Evolutionary conservation across 2,888 invertebrate genomes (phyloP).

Genomic region (Lymantria dispar): DNA sequence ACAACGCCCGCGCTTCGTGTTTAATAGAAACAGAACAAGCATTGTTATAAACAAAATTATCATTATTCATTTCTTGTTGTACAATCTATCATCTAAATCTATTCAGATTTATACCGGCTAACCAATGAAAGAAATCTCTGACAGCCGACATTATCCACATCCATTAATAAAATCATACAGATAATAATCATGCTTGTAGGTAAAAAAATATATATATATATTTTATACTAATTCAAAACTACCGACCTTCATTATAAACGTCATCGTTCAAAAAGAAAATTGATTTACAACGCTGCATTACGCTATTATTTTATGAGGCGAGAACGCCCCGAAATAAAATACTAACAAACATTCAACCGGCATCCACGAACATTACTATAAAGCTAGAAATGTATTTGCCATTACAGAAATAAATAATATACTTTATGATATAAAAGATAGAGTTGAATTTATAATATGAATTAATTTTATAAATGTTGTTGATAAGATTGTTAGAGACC

Average conservation of each 20-base stretch:
- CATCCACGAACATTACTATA: slow-evolving; percentile 78
- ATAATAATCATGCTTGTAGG: slow-evolving; percentile 57
- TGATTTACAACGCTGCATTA: slow-evolving; percentile 79
- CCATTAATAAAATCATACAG: slow-evolving; percentile 54
- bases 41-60: slow-evolving; percentile 10
- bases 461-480: slow-evolving; percentile 18
- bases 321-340: slow-evolving; percentile 81
- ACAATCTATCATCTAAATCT: slow-evolving; percentile 21
- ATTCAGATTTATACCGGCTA: slow-evolving; percentile 14
- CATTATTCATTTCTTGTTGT: slow-evolving; percentile 11
- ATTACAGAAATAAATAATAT: slow-evolving; percentile 8
- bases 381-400: slow-evolving; percentile 37
- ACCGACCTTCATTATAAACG: slow-evolving; percentile 74
- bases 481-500: slow-evolving; percentile 52
- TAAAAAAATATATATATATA: slow-evolving; percentile 53
- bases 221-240: slow-evolving; percentile 66
- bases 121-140: slow-evolving; percentile 23
- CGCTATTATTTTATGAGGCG: slow-evolving; percentile 81
- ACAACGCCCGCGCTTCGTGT: slow-evolving; percentile 1
- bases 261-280: slow-evolving; percentile 77
- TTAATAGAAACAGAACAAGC: slow-evolving; percentile 1
- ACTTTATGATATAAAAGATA: slow-evolving; percentile 30
- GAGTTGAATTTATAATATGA: slow-evolving; percentile 34
- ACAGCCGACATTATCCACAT: slow-evolving; percentile 33
- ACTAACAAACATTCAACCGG: slow-evolving; percentile 81